phyloP scores from a whole-genome alignment of 2,888 invertebrate species.

The Arge pagana region DNA sequence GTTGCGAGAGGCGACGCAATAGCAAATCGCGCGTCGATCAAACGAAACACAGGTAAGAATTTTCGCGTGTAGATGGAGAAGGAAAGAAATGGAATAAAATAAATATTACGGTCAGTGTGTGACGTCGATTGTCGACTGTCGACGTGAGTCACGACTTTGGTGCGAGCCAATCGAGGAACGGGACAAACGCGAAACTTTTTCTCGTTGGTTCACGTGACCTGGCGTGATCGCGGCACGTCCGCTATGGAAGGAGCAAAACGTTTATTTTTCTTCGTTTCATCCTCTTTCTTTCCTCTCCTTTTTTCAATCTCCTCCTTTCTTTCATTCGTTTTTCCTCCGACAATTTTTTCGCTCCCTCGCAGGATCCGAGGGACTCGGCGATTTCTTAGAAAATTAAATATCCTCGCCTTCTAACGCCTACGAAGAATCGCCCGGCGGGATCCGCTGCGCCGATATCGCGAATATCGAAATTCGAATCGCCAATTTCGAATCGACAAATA shows the following conservation, averaged over 20 bases:
- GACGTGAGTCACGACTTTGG: constrained; percentile 39
- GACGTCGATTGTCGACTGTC: constrained; percentile 19
- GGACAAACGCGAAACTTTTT: constrained; percentile 36
- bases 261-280: constrained; percentile 25
- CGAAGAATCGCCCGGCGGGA: too few species aligned
- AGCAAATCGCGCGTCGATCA: too few species aligned
- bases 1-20: too few species aligned
- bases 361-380: too few species aligned
- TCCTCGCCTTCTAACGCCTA: too few species aligned
- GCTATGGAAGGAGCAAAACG: neutral
- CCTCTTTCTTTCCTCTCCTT: constrained; percentile 32
- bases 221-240: constrained; percentile 31
- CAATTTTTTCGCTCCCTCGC: constrained; percentile 21
- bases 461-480: too few species aligned
- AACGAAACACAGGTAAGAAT: too few species aligned
- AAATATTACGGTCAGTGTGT: too few species aligned
- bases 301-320: neutral
- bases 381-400: too few species aligned
- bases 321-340: constrained; percentile 16
- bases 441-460: too few species aligned
- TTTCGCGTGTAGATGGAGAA: constrained; percentile 26
- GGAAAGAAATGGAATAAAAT: constrained; percentile 10
- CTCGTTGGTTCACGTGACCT: constrained; percentile 37
- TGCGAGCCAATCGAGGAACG: constrained; percentile 40
- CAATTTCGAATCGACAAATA: too few species aligned